A percentile compares a stretch with the other conserved stretches of the same genome.
Evolutionary conservation across 2,113 vertebrate genomes (phyloP).

Genomic region (Pithys albifrons): DNA sequence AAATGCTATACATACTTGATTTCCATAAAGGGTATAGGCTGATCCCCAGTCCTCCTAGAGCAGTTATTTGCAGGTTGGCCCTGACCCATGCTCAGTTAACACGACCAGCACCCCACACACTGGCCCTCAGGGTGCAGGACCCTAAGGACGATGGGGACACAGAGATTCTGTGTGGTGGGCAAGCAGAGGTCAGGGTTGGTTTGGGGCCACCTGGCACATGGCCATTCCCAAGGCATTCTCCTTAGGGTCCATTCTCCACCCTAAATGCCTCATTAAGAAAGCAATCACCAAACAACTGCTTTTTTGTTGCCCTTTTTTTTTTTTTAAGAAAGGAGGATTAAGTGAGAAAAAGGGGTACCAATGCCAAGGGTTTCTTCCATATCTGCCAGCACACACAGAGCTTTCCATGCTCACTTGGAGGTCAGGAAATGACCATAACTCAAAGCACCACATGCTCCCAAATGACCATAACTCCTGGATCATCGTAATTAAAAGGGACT

Average conservation of each 20-base stretch:
- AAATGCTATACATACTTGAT: neutral
- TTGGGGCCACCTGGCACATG: accelerated
- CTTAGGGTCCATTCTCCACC: neutral
- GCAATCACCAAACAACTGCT: neutral
- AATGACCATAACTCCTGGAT: neutral
- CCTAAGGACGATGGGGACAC: accelerated
- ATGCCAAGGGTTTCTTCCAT: neutral
- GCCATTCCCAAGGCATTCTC: neutral
- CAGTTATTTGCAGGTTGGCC: neutral
- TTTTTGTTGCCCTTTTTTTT: neutral
- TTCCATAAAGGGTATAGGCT: neutral
- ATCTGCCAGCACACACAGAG: neutral
- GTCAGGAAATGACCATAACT: neutral
- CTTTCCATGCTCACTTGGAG: neutral
- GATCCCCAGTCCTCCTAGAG: neutral
- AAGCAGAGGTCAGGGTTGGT: neutral
- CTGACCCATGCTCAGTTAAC: accelerated
- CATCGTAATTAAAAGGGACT: neutral
- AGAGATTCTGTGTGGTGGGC: neutral
- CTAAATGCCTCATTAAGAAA: neutral
- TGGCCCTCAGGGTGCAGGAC: neutral
- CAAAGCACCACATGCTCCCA: neutral
- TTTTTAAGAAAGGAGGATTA: neutral
- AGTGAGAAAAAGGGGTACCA: neutral
- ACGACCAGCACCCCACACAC: accelerated